Base-by-base conservation (phyloP, 2,797 vertebrate genomes). In the Pristis pectinata region DNA sequence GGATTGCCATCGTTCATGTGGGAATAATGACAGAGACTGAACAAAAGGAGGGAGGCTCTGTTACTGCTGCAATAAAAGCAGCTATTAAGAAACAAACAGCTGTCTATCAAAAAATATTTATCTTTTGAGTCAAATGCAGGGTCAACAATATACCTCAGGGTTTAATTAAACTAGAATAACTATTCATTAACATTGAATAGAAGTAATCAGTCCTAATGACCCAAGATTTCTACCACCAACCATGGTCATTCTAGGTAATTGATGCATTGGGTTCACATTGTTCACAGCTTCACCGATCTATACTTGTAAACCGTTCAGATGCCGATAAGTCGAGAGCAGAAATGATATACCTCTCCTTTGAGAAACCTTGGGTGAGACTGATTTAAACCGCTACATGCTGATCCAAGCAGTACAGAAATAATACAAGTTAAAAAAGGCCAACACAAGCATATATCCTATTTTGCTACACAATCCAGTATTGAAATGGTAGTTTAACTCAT, bases 181-280 rank as follows among this genome's bases (percentile, higher is more conserved):
- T 83, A 83, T 83, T 83, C 82, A 83, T 83, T 49, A 53, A 30
- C 49, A 53, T 27, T 83, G 82, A 53, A 83, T 83, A 79, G 79
- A 49, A 49, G 79, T 79, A 82, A 82, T 82, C 41, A 49, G 37
- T 49, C 44, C 13, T 53, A 83, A 53, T 83, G 44, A 53, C 24
- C 22, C 8, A 83, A 11, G 49, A 83, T 83, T 49, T 49, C 53
- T 82, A 83, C 83, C 44, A 53, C 5, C 53, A 24, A 27, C 19
- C 1, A 17, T 27, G 80, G 44, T 10, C 41, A 49, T 82, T 82
- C 80, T 49, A 82, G 24, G 27, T 53, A 49, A 83, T 30, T 27
- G 44, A 83, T 6, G 0, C 80, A 9, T 27, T 82, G 41, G 19
- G 80, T 82, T 82, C 41, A 82, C 41, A 11, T 53, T 83, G 80